Evolutionary conservation across 2,113 vertebrate species (phyloP), one percentile per base, ranked within the genome.

Genomic region (Archocentrus centrarchus): DNA sequence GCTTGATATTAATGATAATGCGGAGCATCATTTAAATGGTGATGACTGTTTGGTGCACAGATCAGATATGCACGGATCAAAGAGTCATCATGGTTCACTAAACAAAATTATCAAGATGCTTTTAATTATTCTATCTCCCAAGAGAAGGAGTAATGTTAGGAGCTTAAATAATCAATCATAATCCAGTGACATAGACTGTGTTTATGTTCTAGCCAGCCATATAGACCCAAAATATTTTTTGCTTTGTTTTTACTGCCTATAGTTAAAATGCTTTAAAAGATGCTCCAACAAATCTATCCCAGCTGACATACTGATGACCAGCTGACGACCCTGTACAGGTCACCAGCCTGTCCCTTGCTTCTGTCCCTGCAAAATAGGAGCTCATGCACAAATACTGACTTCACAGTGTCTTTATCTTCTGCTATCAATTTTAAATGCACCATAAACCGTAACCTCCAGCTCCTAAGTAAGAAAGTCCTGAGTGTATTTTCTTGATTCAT

Each of bases 401-500:
- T 73, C 35, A 30, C 39, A n/a, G 9, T 5, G 6, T 84, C 44
- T 84, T 81, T 59, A 75, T 85, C 35, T 60, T 1, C 10, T n/a
- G 10, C 37, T 39, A 82, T 89, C 30, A 55, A 24, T 53, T 89
- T 82, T 60, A 59, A 85, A 75, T 75, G 55, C 18, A 76, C 35
- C 80, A 27, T 81, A 82, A 86, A 83, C n/a, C 7, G 2, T 44
- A 80, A 62, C 75, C 37, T 47, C n/a, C 6, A 20, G 47, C 57
- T 81, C 18, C 47, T 66, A 32, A n/a, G 64, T 58, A 64, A 81
- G 53, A 85, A 47, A 77, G 77, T 73, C 77, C 83, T 55, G 20
- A 77, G 77, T 64, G 75, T 80, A 63, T 88, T 87, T 88, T 85
- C 61, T 84, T 81, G 77, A 90, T 77, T 86, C 80, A 84, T 91